Conservation (phyloP, 2,113 vertebrate genomes). For the Rynchops niger region DNA sequence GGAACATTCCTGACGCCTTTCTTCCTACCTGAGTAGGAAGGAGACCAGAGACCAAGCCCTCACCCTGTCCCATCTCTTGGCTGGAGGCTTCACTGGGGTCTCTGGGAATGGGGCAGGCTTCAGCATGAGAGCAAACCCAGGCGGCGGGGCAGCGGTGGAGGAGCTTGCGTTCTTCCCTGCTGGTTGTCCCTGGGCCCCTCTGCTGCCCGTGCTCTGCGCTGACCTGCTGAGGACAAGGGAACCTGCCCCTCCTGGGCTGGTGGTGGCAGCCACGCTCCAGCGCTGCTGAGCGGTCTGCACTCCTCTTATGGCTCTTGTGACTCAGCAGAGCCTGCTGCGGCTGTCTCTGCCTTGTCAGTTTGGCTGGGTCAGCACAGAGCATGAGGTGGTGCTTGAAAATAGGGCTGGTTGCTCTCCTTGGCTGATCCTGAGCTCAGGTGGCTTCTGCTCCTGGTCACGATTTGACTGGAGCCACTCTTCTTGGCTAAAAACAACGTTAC, state of each 20-base stretch:
- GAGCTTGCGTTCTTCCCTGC: neutral
- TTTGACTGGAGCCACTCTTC: neutral
- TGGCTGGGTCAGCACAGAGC: neutral
- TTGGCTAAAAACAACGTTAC: neutral
- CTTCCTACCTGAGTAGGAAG: constrained; percentile 28
- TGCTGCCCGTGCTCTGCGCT: neutral
- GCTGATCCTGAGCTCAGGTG: neutral
- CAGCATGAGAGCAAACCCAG: neutral
- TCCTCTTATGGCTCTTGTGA: neutral
- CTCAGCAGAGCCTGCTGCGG: neutral
- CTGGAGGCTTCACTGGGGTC: neutral
- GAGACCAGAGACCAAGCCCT: constrained; percentile 9
- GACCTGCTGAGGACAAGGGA: neutral
- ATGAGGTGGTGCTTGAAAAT: neutral
- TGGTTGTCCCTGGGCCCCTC: neutral
- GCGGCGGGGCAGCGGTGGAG: neutral
- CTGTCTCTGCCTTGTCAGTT: neutral
- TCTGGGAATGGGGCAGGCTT: neutral
- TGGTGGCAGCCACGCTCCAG: neutral
- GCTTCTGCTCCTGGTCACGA: neutral
- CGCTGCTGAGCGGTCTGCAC: neutral
- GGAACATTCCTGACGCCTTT: constrained; percentile 30
- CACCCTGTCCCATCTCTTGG: neutral
- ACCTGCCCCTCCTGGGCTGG: neutral
- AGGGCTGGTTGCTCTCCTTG: neutral